These are phyloP conservation scores for Latrodectus hesperus DNA, from an alignment of 2,888 invertebrate species.

Conservation along the genomic window DNA sequence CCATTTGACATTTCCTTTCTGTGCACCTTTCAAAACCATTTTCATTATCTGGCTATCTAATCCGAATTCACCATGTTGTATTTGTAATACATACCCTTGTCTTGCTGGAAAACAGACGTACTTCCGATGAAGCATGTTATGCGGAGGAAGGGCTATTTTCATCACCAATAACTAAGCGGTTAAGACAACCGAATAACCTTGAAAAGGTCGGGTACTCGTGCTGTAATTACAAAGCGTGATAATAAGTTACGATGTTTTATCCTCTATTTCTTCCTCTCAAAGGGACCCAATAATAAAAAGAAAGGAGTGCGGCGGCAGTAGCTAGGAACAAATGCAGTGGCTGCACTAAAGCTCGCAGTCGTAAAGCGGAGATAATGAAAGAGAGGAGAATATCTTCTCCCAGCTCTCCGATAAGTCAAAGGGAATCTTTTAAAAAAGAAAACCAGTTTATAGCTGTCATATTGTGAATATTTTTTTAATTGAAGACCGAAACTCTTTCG, in stretches of 20 bases:
- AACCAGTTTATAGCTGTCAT: slow-evolving; percentile 59
- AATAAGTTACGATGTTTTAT: not conserved
- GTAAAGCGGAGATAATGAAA: slow-evolving; percentile 1
- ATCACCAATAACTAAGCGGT: too few species aligned
- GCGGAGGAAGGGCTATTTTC: too few species aligned
- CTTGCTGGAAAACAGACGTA: too few species aligned
- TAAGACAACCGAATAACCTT: not conserved
- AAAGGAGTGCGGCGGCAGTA: not conserved
- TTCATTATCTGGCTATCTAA: too few species aligned
- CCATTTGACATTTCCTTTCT: too few species aligned
- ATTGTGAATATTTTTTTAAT: slow-evolving; percentile 28
- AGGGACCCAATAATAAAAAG: not conserved
- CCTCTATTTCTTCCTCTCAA: not conserved
- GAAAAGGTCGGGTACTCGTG: not conserved
- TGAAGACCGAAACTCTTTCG: slow-evolving; percentile 23
- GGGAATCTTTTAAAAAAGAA: slow-evolving; percentile 36
- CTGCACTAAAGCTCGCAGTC: slow-evolving; percentile 1
- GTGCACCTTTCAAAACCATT: too few species aligned
- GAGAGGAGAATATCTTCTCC: not conserved
- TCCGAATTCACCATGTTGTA: too few species aligned
- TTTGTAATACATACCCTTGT: too few species aligned
- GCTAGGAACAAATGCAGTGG: not conserved
- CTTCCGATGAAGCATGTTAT: too few species aligned
- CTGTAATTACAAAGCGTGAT: not conserved
- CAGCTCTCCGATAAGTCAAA: slow-evolving; percentile 4